Evolutionary conservation across 1,140 invertebrate species (phyloP).

Genomic region (Antheraea pernyi): DNA sequence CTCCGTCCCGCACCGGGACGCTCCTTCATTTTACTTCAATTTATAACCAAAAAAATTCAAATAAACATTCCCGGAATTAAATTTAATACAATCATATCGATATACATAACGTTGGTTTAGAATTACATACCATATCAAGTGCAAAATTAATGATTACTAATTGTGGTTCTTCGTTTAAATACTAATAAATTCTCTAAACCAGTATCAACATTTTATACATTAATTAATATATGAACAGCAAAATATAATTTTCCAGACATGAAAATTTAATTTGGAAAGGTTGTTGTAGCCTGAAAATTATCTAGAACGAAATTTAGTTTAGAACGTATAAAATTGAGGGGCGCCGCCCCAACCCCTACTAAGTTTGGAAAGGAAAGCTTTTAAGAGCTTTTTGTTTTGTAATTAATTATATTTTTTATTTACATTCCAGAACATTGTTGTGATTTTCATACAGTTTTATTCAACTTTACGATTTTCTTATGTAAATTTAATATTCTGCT

Average conservation of each 20-base stretch:
- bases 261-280: conserved; percentile 10
- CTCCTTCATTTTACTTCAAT: conserved; percentile 78
- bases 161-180: not conserved
- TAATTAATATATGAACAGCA: not conserved
- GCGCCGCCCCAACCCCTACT: conserved; percentile 63
- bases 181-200: not conserved
- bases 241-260: not conserved
- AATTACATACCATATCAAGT: not conserved
- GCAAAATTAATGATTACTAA: not conserved
- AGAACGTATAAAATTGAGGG: conserved; percentile 62
- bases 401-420: conserved; percentile 68
- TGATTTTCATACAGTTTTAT: conserved; percentile 9
- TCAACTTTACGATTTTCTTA: not conserved
- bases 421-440: conserved; percentile 30
- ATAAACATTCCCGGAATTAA: conserved; percentile 64
- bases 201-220: not conserved
- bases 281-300: conserved; percentile 7
- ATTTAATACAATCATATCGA: conserved; percentile 24
- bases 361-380: conserved; percentile 72
- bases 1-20: conserved; percentile 72
- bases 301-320: conserved; percentile 50
- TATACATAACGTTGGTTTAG: conserved; percentile 9
- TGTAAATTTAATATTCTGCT: not conserved
- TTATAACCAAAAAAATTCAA: conserved; percentile 77
- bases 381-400: conserved; percentile 76